Conservation (phyloP, 35 echinoderm and acorn worm species). For the Stichopus chloronotus region DNA sequence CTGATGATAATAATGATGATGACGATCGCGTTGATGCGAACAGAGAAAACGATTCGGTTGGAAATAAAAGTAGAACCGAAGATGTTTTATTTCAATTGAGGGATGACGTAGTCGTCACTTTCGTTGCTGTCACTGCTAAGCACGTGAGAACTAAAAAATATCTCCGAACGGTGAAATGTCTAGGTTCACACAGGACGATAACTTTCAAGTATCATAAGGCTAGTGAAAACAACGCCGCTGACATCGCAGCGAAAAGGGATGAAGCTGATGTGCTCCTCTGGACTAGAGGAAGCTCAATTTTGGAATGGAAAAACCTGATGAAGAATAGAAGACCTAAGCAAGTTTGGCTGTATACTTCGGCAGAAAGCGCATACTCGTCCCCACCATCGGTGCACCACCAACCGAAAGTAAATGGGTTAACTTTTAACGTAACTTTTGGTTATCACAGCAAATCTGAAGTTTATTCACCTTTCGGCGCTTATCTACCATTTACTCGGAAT, state of each 20-base stretch:
- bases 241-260: background rate
- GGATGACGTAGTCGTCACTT: background rate
- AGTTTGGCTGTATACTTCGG: slow-evolving; percentile 16
- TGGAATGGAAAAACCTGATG: background rate
- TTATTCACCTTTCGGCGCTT: slow-evolving; percentile 7
- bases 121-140: background rate
- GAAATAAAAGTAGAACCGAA: background rate
- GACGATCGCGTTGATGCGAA: background rate
- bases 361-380: background rate
- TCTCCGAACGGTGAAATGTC: background rate
- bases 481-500: background rate
- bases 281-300: background rate
- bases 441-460: background rate
- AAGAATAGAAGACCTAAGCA: background rate
- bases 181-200: background rate
- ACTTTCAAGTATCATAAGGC: background rate
- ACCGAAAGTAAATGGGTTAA: background rate
- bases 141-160: background rate
- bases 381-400: background rate
- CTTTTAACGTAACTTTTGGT: background rate
- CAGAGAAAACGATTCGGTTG: background rate
- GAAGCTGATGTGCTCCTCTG: background rate
- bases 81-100: background rate
- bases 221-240: background rate
- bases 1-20: background rate